phyloP scores from a whole-genome alignment of 2,888 invertebrate genomes.

The Halictus ligatus region DNA sequence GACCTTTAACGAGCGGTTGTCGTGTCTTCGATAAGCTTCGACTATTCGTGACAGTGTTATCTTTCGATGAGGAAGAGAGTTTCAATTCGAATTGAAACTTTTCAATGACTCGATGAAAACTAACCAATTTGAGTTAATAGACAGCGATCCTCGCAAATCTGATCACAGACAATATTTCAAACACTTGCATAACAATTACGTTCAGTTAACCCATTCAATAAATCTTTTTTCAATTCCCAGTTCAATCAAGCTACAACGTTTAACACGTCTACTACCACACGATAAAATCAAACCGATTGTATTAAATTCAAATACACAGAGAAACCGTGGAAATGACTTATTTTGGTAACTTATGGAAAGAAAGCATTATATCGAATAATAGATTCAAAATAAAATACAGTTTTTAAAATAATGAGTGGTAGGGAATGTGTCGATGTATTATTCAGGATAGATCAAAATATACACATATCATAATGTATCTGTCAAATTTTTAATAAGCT shows the following conservation, averaged over 20 bases:
- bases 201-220: not conserved
- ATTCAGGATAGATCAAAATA: not conserved
- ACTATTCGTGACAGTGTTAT: conserved; percentile 7
- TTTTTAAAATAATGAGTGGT: not conserved
- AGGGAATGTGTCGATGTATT: not conserved
- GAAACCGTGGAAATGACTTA: not conserved
- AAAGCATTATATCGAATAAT: not conserved
- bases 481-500: not conserved
- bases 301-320: not conserved
- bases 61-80: not conserved
- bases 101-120: not conserved
- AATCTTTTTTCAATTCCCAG: not conserved
- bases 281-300: not conserved
- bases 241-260: not conserved
- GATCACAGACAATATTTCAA: conserved; percentile 18
- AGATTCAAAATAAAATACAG: not conserved
- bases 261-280: not conserved
- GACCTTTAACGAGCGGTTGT: conserved; percentile 6
- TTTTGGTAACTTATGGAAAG: not conserved
- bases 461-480: not conserved
- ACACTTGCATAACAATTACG: not conserved
- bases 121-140: not conserved
- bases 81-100: not conserved
- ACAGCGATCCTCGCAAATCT: conserved; percentile 14
- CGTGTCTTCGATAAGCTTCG: conserved; percentile 23